Conservation (phyloP, 2,113 vertebrate genomes). For the Pseudolaguvia tuberculata region DNA sequence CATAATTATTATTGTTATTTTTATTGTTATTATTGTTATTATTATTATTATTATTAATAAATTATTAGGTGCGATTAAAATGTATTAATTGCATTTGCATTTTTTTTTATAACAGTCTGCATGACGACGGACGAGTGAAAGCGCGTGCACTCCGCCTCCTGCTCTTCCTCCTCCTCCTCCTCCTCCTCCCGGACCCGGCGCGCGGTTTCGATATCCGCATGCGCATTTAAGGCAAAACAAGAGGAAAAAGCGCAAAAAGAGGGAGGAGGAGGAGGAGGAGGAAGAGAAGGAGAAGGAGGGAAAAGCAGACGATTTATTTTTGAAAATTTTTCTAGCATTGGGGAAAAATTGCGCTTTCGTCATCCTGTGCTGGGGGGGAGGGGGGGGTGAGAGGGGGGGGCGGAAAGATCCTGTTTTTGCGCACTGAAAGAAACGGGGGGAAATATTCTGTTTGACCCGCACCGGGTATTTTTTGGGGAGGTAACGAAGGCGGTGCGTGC, state of each 20-base stretch:
- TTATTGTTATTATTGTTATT: no score
- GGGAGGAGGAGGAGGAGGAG: neutral
- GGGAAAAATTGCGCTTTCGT: conserved; percentile 20
- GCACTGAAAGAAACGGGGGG: conserved; percentile 3
- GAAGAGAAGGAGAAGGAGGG: neutral
- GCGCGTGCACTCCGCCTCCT: conserved; percentile 3
- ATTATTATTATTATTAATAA: no score
- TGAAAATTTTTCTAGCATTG: conserved; percentile 27
- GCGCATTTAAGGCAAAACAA: neutral
- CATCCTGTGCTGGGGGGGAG: neutral
- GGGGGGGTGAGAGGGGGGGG: neutral
- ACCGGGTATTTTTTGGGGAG: conserved; percentile 61
- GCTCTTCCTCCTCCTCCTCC: neutral
- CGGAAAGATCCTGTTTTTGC: neutral
- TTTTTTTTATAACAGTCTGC: neutral
- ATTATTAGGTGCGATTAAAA: neutral
- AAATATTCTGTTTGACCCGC: conserved; percentile 66
- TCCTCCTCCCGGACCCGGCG: neutral
- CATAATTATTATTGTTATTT: no score
- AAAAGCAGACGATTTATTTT: conserved; percentile 2
- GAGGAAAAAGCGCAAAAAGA: conserved; percentile 2
- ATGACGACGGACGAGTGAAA: conserved; percentile 9
- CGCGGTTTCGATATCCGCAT: neutral
- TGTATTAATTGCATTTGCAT: neutral
- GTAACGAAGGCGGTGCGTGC: conserved; percentile 55